These are phyloP conservation scores for Amitus sp. DNA, from an alignment of 2,888 invertebrate species.

Conservation along the genomic window DNA sequence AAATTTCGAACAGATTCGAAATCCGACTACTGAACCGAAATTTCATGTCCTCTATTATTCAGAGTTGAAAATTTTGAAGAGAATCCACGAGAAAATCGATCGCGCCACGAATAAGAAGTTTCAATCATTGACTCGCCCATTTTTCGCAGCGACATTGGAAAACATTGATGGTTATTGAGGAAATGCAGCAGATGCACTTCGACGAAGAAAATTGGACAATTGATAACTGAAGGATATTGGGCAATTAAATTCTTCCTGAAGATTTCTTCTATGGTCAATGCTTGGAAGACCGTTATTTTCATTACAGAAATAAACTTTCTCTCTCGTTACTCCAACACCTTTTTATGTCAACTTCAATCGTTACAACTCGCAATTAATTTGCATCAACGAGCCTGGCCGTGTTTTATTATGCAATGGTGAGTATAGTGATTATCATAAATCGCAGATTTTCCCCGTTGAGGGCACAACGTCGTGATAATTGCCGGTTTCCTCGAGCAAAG, in stretches of 20 bases:
- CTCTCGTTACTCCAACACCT: constrained; percentile 4
- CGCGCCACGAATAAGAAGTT: no score
- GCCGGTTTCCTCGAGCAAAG: constrained; percentile 27
- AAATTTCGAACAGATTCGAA: no score
- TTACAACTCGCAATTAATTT: constrained; percentile 1
- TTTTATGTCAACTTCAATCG: not conserved
- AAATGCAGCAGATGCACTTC: not conserved
- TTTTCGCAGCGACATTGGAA: no score
- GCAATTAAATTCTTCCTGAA: not conserved
- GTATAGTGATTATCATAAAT: constrained; percentile 24
- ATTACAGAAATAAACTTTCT: not conserved
- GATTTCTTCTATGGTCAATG: no score
- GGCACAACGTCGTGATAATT: constrained; percentile 28
- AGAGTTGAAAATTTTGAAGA: no score
- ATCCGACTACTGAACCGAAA: no score
- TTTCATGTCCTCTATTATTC: no score
- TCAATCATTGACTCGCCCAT: no score
- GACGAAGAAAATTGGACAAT: no score
- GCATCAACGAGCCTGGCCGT: constrained; percentile 8
- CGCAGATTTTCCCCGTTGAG: constrained; percentile 19
- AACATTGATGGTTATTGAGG: no score
- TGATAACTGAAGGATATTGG: no score
- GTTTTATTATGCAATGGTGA: constrained; percentile 21
- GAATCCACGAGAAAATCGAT: no score
- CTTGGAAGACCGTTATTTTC: not conserved